Evolutionary conservation across 2,888 invertebrate species (phyloP).

Genomic region (Autographa gamma): DNA sequence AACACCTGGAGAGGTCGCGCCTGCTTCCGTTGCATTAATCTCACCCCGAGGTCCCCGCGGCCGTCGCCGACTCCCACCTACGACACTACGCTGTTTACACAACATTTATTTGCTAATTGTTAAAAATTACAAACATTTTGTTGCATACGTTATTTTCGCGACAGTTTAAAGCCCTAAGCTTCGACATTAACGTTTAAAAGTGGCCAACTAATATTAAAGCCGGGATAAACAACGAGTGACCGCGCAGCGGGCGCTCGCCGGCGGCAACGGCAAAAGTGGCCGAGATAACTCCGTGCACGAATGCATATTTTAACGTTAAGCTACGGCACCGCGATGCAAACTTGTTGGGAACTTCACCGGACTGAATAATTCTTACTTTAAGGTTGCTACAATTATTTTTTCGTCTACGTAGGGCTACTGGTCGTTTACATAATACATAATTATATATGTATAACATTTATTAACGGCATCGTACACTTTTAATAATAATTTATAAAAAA

Average conservation of each 20-base stretch:
- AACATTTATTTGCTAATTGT: constrained; percentile 30
- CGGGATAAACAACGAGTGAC: constrained; percentile 80
- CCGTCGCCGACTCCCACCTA: constrained; percentile 47
- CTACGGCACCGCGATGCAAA: constrained; percentile 79
- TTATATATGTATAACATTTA: not conserved
- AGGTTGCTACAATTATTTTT: constrained; percentile 67
- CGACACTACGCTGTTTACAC: constrained; percentile 15
- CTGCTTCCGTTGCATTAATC: constrained; percentile 87
- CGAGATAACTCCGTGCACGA: constrained; percentile 82
- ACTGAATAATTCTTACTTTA: constrained; percentile 83
- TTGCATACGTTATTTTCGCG: constrained; percentile 53
- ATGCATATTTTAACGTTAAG: constrained; percentile 86
- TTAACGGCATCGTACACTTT: too few relatives aligned
- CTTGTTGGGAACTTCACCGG: constrained; percentile 80
- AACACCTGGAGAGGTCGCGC: constrained; percentile 88
- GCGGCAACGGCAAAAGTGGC: constrained; percentile 78
- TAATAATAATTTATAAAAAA: too few relatives aligned
- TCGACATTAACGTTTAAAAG: constrained; percentile 61
- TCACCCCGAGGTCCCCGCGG: constrained; percentile 66
- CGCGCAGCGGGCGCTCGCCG: constrained; percentile 67
- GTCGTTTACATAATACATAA: constrained; percentile 33
- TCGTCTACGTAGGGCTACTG: constrained; percentile 48
- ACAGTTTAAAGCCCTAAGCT: constrained; percentile 51
- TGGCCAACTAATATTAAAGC: constrained; percentile 75
- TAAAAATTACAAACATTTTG: constrained; percentile 35